Conservation (phyloP, 2,113 vertebrate species). For the zebrafish (Danio rerio) region GRCz12tu NC_133190.1:992501-993000, state of each 20-base stretch:
- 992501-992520: conserved; percentile 49
- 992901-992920: neutral
- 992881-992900: neutral
- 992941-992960: too few species aligned
- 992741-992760: neutral
- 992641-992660: conserved; percentile 70
- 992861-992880: too few species aligned
- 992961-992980: too few species aligned
- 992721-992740: too few species aligned
- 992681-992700: conserved; percentile 46
- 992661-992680: conserved; percentile 59
- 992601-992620: conserved; percentile 7
- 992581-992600: conserved; percentile 69
- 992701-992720: conserved; percentile 73
- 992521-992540: conserved; percentile 39
- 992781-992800: too few species aligned
- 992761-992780: neutral
- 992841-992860: neutral
- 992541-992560: conserved; percentile 73
- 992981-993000: too few species aligned
- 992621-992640: conserved; percentile 66
- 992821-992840: neutral
- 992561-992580: conserved; percentile 68
- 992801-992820: too few species aligned
- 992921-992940: too few species aligned